Evolutionary conservation across 2,113 vertebrate genomes (phyloP).

Genomic region (Xiphorhynchus elegans): DNA sequence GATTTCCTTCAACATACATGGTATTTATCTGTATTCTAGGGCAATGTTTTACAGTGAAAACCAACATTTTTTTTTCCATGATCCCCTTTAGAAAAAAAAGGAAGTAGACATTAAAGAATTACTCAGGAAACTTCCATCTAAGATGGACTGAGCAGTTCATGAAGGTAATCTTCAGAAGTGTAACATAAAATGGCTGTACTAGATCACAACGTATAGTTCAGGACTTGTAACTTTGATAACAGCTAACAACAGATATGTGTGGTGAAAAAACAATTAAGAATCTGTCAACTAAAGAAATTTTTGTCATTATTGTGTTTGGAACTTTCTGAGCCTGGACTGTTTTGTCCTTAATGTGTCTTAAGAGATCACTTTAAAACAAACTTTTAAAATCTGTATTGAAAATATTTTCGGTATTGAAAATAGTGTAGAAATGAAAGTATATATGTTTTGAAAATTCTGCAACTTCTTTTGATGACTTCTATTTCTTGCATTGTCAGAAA

Average conservation of each 20-base stretch:
- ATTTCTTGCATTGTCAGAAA: neutral
- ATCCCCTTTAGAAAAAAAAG: neutral
- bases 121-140: neutral
- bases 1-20: neutral
- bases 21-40: neutral
- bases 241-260: fast-evolving
- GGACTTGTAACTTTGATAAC: neutral
- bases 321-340: neutral
- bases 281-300: neutral
- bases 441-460: neutral
- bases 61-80: neutral
- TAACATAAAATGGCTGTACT: neutral
- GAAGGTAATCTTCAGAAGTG: neutral
- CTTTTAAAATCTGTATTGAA: neutral
- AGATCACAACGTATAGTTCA: neutral
- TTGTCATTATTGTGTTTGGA: neutral
- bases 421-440: neutral
- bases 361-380: neutral
- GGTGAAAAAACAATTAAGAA: neutral
- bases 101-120: neutral
- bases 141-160: neutral
- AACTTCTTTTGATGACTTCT: neutral
- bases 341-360: neutral
- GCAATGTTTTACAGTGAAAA: neutral
- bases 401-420: neutral